A percentile compares a stretch with the other conserved stretches of the same genome.
These are phyloP conservation scores for Smittia aterrima DNA, from an alignment of 2,888 invertebrate species.

Conservation along the genomic window DNA sequence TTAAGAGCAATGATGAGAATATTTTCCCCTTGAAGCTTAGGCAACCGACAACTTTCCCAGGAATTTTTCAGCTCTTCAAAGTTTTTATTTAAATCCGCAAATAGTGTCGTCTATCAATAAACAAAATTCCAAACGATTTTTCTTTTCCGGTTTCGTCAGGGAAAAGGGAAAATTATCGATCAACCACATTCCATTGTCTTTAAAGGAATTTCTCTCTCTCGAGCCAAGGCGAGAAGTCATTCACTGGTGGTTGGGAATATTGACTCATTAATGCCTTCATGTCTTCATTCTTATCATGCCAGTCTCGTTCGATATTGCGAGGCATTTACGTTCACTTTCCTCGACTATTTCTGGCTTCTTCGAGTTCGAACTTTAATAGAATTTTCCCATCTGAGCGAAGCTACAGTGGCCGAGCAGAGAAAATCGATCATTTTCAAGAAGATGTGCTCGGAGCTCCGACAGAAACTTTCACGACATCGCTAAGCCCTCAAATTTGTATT, in stretches of 20 bases:
- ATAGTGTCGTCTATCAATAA: no score
- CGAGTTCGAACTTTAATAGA: constrained; percentile 1
- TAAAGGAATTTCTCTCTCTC: background rate
- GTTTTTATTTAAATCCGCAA: background rate
- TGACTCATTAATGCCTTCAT: background rate
- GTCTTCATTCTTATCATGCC: constrained; percentile 30
- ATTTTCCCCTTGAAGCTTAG: background rate
- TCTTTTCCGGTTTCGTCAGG: background rate
- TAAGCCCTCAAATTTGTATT: background rate
- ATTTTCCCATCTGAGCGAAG: background rate
- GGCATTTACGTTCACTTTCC: constrained; percentile 39
- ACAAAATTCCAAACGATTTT: background rate
- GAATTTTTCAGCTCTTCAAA: background rate
- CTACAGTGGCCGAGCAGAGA: background rate
- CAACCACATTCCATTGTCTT: background rate
- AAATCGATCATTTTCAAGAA: constrained; percentile 35
- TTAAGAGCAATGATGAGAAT: background rate
- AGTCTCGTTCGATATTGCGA: constrained; percentile 27
- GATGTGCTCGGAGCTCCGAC: background rate
- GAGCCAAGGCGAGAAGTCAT: background rate
- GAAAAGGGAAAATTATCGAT: background rate
- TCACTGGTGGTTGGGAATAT: background rate
- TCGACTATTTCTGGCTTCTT: background rate
- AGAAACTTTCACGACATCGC: background rate
- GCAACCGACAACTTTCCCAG: background rate